Base-by-base conservation (phyloP, 2,888 invertebrate genomes). In the Drosophila crucigera region DNA sequence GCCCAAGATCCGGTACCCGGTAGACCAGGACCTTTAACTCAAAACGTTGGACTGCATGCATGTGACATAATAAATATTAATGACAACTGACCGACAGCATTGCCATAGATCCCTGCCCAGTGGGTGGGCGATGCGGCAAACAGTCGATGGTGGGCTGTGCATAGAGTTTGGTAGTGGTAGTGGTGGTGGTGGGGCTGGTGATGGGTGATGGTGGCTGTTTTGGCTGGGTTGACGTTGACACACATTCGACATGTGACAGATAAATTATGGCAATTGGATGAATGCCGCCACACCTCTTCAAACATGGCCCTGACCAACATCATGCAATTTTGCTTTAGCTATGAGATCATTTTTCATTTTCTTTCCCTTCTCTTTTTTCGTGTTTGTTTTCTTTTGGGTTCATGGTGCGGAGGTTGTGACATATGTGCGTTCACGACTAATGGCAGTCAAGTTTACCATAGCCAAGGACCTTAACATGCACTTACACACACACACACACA, bases 51-150 rank as follows among this genome's bases (percentile, higher is more conserved):
- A 78, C 72, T 64, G 80, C 73, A 84, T 87, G 87, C 80, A 82
- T 87, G 82, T 87, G 88, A 87, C 89, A 87, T 91, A 91, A 91
- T 91, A 91, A 91, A 91, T 91, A 91, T 91, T 91, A 91, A 91
- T 91, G 91, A 85, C 90, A 81, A 84, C 86, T 89, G 87, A 89
- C 90, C 88, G 76, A 80, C 88, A 89, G 82, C 82, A 80, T 68
- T 72, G 76, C 75, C 80, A 80, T 78, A 80, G 80, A 78, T 78
- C 68, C 70, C 70, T 53, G 76, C 78, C 76, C 80, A 68, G 73
- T 71, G 82, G 82, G 82, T 82, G 84, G 74, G 68, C 66, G 43
- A 16, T 33, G 62, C 49, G 39, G 37, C 33, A 56, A 55, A 11
- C 47, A 22, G 39, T 55, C 61, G 35, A 50, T 62, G 54, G 31